These are phyloP conservation scores for Archips xylosteana DNA, from an alignment of 2,888 invertebrate species.

Conservation along the genomic window DNA sequence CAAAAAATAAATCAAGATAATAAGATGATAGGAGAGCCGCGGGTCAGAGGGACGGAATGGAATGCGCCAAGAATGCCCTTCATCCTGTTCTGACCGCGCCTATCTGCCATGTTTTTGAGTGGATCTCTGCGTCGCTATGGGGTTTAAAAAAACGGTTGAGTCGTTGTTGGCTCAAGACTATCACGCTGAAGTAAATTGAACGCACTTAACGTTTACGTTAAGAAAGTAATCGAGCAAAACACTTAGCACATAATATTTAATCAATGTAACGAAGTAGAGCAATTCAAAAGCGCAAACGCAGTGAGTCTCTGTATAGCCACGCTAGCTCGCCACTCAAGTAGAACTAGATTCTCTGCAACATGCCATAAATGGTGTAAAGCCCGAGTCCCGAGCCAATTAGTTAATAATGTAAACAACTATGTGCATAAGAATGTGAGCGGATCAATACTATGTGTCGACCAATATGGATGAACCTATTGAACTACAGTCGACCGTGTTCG, in stretches of 20 bases:
- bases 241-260: background rate
- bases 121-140: conserved; percentile 30
- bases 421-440: conserved; percentile 45
- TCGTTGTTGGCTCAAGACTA: conserved; percentile 21
- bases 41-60: conserved; percentile 41
- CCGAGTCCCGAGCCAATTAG: conserved; percentile 68
- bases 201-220: conserved; percentile 10
- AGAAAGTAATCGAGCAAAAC: conserved; percentile 9
- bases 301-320: conserved; percentile 11
- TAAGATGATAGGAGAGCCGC: conserved; percentile 40
- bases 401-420: conserved; percentile 62
- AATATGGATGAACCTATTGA: conserved; percentile 38
- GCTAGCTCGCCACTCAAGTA: conserved; percentile 36
- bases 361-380: conserved; percentile 68
- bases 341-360: conserved; percentile 70
- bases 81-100: conserved; percentile 38
- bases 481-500: conserved; percentile 33
- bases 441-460: conserved; percentile 37
- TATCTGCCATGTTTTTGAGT: conserved; percentile 39
- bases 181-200: conserved; percentile 13
- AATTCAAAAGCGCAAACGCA: conserved; percentile 16
- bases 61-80: conserved; percentile 39
- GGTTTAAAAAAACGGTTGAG: conserved; percentile 24
- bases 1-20: conserved; percentile 39
- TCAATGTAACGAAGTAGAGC: background rate